A percentile compares a stretch with the other conserved stretches of the same genome.
Conservation (phyloP, 2,797 vertebrate species). For the Bothrops alternatus region DNA sequence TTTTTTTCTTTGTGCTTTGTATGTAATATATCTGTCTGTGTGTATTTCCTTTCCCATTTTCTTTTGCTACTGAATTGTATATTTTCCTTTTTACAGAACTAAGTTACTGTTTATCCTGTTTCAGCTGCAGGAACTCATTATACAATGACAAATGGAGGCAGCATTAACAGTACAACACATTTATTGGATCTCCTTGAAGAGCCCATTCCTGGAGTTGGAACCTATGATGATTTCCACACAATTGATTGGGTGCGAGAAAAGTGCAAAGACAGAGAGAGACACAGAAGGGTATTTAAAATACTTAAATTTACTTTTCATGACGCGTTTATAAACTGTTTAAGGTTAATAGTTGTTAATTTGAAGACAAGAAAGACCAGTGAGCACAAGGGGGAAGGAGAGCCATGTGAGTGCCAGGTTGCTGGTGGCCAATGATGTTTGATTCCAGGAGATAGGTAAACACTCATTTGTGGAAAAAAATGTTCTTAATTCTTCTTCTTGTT, state of each 20-base stretch:
- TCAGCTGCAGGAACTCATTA: slow-evolving; percentile 85
- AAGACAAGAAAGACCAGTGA: neutral
- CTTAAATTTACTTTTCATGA: neutral
- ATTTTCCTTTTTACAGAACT: neutral
- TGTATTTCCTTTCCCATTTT: neutral
- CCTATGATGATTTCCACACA: slow-evolving; percentile 97
- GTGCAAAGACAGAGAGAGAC: slow-evolving; percentile 95
- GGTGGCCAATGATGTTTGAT: neutral
- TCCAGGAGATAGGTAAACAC: neutral
- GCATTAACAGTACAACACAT: slow-evolving; percentile 90
- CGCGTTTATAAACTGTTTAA: neutral
- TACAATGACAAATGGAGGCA: slow-evolving; percentile 95
- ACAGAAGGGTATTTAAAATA: slow-evolving; percentile 83
- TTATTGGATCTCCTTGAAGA: slow-evolving; percentile 93
- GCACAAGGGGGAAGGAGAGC: neutral
- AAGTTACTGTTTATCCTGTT: slow-evolving; percentile 30
- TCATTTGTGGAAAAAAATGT: neutral
- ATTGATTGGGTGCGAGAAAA: slow-evolving; percentile 99
- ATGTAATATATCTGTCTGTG: neutral
- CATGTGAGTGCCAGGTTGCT: neutral
- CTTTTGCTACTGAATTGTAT: neutral
- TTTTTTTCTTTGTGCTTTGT: neutral
- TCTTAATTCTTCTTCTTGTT: neutral
- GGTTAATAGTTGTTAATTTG: neutral
- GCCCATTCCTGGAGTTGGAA: slow-evolving; percentile 95